Conservation (phyloP, 2,888 invertebrate genomes). For the Lasioglossum calceatum region DNA sequence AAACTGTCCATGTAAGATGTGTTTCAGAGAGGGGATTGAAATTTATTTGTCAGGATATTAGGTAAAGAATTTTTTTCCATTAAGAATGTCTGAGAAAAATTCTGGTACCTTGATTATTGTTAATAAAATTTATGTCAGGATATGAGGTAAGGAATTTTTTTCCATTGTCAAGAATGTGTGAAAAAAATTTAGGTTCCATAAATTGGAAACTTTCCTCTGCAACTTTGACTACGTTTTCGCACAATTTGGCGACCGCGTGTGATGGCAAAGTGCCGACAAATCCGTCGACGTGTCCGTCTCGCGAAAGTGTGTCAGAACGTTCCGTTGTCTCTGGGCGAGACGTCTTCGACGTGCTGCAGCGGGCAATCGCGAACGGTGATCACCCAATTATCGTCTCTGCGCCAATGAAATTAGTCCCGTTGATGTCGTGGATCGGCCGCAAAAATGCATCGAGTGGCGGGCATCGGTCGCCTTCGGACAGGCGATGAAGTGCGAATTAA, state of each 20-base stretch:
- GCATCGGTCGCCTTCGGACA: constrained; percentile 47
- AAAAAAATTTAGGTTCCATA: background rate
- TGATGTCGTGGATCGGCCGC: constrained; percentile 46
- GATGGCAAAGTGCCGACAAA: background rate
- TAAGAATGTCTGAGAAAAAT: too few relatives aligned
- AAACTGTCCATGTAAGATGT: too few relatives aligned
- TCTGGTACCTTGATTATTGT: too few relatives aligned
- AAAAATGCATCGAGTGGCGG: constrained; percentile 48
- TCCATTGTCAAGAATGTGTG: too few relatives aligned
- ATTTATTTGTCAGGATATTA: too few relatives aligned
- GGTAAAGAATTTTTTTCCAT: too few relatives aligned
- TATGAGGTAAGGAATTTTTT: too few relatives aligned
- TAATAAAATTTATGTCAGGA: too few relatives aligned
- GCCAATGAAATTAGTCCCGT: constrained; percentile 64
- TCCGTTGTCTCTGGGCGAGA: constrained; percentile 6
- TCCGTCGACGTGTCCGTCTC: constrained; percentile 12
- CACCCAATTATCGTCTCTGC: constrained; percentile 54
- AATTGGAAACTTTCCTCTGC: background rate
- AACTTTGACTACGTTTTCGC: background rate
- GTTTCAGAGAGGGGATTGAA: too few relatives aligned
- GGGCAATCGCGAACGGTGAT: constrained; percentile 39
- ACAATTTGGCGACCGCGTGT: background rate
- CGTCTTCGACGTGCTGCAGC: constrained; percentile 17
- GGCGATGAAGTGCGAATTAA: constrained; percentile 68
- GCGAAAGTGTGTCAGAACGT: constrained; percentile 12